Conservation (phyloP, 1,140 invertebrate genomes). For the Lycorma delicatula region DNA sequence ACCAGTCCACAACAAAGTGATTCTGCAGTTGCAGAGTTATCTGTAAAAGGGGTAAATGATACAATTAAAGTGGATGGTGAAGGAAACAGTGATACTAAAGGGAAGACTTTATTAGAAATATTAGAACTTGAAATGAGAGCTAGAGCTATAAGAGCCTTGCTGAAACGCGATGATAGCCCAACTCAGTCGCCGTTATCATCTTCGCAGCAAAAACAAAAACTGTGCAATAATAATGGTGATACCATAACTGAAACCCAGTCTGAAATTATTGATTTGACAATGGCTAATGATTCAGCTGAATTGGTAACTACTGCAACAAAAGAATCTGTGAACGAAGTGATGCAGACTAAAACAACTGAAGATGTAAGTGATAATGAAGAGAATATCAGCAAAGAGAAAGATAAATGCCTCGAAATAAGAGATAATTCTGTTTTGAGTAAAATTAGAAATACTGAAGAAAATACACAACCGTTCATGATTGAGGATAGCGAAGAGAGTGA, state of each 20-base stretch:
- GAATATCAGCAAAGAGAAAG: too few relatives aligned
- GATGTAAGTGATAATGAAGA: not conserved
- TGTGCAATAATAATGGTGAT: not conserved
- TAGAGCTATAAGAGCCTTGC: slow-evolving; percentile 42
- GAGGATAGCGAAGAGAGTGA: too few relatives aligned
- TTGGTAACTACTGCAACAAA: not conserved
- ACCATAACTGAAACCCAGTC: slow-evolving; percentile 3
- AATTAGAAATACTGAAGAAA: too few relatives aligned
- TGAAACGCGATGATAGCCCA: slow-evolving; percentile 11
- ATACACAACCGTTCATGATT: too few relatives aligned
- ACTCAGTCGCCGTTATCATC: too few relatives aligned
- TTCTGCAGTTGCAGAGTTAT: not conserved
- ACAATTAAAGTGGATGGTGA: too few relatives aligned
- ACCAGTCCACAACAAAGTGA: not conserved
- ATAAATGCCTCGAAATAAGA: too few relatives aligned
- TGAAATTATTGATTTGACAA: too few relatives aligned
- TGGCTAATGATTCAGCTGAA: too few relatives aligned
- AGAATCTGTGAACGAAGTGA: slow-evolving; percentile 3
- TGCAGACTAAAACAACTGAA: not conserved
- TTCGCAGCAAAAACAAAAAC: slow-evolving; percentile 16
- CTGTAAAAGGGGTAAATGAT: not conserved
- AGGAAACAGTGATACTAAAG: slow-evolving; percentile 29
- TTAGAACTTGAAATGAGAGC: slow-evolving; percentile 47
- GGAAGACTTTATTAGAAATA: slow-evolving; percentile 43
- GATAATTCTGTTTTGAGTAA: too few relatives aligned